Conservation (phyloP, 2,797 vertebrate species). For the Oophaga sylvatica region DNA sequence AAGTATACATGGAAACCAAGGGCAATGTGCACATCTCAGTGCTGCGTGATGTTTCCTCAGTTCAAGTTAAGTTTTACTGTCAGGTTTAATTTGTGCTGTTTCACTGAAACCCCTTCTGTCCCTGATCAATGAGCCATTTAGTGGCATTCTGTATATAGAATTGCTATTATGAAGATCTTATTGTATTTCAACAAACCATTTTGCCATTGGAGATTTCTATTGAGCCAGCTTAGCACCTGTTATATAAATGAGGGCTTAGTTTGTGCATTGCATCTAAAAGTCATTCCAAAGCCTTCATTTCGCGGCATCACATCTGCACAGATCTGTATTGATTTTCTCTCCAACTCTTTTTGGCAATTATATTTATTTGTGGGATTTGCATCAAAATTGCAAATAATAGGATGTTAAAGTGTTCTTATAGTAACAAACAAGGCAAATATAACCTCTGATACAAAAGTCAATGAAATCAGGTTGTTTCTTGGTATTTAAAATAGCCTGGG, state of each 20-base stretch:
- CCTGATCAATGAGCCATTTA: conserved; percentile 68
- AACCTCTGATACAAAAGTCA: conserved; percentile 71
- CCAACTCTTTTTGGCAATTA: conserved; percentile 70
- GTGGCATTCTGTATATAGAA: conserved; percentile 61
- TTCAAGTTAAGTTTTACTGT: conserved; percentile 47
- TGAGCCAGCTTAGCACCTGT: conserved; percentile 67
- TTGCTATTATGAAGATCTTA: conserved; percentile 52
- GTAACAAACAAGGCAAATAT: conserved; percentile 56
- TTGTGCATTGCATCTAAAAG: conserved; percentile 73
- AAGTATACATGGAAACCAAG: conserved; percentile 7
- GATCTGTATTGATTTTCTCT: conserved; percentile 74
- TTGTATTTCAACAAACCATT: conserved; percentile 46
- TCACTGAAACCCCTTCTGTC: conserved; percentile 68
- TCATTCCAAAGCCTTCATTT: conserved; percentile 76
- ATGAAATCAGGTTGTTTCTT: conserved; percentile 45
- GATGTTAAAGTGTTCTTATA: conserved; percentile 68
- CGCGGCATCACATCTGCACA: conserved; percentile 71
- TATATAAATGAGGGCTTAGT: conserved; percentile 77
- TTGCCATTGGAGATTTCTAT: conserved; percentile 70
- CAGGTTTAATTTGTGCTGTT: conserved; percentile 63
- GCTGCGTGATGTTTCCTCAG: conserved; percentile 40
- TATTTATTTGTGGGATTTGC: conserved; percentile 77
- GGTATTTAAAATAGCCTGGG: conserved; percentile 74
- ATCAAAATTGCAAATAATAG: conserved; percentile 78
- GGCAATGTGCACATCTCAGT: conserved; percentile 1